phyloP scores from a whole-genome alignment of 2,113 vertebrate genomes.

The Solea solea region DNA sequence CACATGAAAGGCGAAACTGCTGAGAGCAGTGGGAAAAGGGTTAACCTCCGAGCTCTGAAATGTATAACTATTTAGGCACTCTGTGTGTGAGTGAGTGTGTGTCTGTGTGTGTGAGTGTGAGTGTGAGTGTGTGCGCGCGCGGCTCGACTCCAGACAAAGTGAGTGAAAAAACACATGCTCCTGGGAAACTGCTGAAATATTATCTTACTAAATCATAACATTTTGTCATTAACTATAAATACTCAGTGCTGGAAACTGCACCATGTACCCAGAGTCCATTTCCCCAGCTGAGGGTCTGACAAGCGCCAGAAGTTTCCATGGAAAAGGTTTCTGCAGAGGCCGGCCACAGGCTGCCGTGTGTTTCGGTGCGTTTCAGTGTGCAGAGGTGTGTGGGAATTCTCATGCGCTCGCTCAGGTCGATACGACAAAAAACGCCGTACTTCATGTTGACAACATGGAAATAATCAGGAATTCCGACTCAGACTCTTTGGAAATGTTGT shows the following conservation, averaged over 20 bases:
- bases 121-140: constrained; percentile 46
- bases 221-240: constrained; percentile 83
- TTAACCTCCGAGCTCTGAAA: constrained; percentile 57
- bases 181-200: constrained; percentile 82
- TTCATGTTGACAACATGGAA: constrained; percentile 1
- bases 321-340: constrained; percentile 73
- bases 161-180: constrained; percentile 79
- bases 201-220: constrained; percentile 81
- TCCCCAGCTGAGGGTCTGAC: constrained; percentile 71
- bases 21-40: constrained; percentile 45
- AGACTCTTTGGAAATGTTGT: background rate
- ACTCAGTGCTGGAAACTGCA: constrained; percentile 73
- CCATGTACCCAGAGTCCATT: constrained; percentile 67
- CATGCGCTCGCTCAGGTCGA: constrained; percentile 16
- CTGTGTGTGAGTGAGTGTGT: background rate
- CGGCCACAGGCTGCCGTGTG: constrained; percentile 65
- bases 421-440: background rate
- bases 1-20: constrained; percentile 40
- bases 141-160: constrained; percentile 65
- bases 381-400: constrained; percentile 45
- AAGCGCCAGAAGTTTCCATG: constrained; percentile 80
- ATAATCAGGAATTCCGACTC: background rate
- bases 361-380: constrained; percentile 50
- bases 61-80: constrained; percentile 49
- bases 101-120: constrained; percentile 47